Base-by-base conservation (phyloP, 35 echinoderm and acorn worm genomes). In the Lytechinus pictus region DNA sequence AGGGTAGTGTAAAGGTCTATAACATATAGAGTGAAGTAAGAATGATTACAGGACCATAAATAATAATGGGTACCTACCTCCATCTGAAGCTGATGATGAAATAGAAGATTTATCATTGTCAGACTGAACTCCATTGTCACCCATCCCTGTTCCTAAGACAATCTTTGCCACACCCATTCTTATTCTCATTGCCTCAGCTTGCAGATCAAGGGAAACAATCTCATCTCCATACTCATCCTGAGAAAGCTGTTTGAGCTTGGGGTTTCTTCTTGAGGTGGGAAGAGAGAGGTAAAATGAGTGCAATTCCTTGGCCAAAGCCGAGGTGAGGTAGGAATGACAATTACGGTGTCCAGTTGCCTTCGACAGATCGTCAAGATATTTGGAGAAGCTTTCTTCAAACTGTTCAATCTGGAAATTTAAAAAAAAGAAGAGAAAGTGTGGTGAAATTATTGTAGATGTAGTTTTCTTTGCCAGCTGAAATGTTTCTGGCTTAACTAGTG, bases 101-200 rank as follows among this genome's bases (percentile, higher is more conserved):
- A 9, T 90, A 52, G 10, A 53, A 54, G 95, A 44, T 54, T 28
- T 53, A 54, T 61, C 89, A 55, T 44, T 61, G 12, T 93, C 54
- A 14, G 52, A 55, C 24, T 92, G 55, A 57, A 96, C 89, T 54
- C 54, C 55, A 66, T 33, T 98, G 56, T 61, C 88, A 89, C 94
- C 89, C 52, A 97, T 94, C 24, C 94, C 96, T 54, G 94, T 95
- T 21, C 98, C 97, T 5, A 99, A 86, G n/a, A 99, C 87, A 27
- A 96, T 72, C 28, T 94, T 97, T 56, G 86, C 95, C 89, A 99
- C 96, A 86, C 97, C 97, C 92, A 97, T 99, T 52, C 95, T 94
- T 28, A 97, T 88, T 86, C 94, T 95, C 96, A 97, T 96, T n/a
- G 97, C 97, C 52, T 99, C 98, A 24, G 95, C 92, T 29, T 61